These are phyloP conservation scores for Osmerus eperlanus DNA, from an alignment of 2,113 vertebrate genomes.

Conservation along the genomic window DNA sequence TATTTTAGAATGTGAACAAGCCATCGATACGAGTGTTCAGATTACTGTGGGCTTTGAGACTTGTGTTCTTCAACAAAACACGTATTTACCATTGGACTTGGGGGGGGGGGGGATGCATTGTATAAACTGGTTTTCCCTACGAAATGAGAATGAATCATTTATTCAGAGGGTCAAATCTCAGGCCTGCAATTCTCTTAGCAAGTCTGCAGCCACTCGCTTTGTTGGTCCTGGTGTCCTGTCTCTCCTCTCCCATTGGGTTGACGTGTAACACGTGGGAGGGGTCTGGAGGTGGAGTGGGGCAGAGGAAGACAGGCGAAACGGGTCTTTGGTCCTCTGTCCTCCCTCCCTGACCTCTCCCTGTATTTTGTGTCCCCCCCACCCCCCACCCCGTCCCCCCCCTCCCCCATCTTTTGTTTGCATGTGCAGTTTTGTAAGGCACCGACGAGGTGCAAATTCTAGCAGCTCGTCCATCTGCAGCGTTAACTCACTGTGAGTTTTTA, in stretches of 20 bases:
- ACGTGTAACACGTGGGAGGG: constrained; percentile 13
- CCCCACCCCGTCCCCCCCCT: constrained; percentile 28
- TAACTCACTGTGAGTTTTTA: constrained; percentile 94
- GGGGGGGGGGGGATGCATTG: not conserved
- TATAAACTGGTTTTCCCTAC: not conserved
- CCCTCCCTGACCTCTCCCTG: constrained; percentile 48
- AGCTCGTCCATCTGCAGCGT: constrained; percentile 95
- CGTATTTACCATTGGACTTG: not conserved
- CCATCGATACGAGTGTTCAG: not conserved
- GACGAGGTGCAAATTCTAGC: constrained; percentile 89
- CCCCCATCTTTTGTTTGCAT: constrained; percentile 75
- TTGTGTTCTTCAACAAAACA: not conserved
- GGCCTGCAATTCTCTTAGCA: not conserved
- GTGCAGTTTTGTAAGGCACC: constrained; percentile 97
- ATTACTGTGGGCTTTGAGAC: not conserved
- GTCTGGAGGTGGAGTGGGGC: not conserved
- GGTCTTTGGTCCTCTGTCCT: constrained; percentile 35
- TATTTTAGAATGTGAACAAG: not conserved
- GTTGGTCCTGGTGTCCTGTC: not conserved
- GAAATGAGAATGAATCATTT: not conserved
- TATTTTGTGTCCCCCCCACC: constrained; percentile 30
- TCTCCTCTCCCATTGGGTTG: constrained; percentile 17
- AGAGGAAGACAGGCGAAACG: constrained; percentile 14
- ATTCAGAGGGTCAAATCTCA: constrained; percentile 1
- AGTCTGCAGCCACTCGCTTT: not conserved